A percentile compares a stretch with the other conserved stretches of the same genome.
Conservation (phyloP, 2,113 vertebrate species). For the Perca flavescens region DNA sequence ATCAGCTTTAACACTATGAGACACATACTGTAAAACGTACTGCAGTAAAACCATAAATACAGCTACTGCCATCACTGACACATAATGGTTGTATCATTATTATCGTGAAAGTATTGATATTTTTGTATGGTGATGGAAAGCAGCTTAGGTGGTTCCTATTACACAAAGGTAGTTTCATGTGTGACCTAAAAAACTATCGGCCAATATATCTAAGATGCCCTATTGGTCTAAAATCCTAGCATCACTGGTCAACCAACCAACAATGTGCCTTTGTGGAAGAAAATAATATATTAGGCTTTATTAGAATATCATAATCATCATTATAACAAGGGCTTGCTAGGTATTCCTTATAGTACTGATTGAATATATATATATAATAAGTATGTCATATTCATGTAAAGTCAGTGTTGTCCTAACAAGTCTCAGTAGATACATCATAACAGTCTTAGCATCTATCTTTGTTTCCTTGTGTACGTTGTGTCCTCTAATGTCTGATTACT, state of each 20-base stretch:
- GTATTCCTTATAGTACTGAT: background rate
- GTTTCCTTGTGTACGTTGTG: background rate
- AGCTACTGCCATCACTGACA: background rate
- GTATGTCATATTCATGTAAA: background rate
- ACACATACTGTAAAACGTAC: background rate
- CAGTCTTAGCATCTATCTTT: background rate
- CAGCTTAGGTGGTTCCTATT: background rate
- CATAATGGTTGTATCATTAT: background rate
- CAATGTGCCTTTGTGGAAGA: background rate
- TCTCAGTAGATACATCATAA: background rate
- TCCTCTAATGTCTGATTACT: background rate
- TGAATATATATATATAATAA: background rate
- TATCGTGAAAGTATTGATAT: background rate
- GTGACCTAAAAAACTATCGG: background rate
- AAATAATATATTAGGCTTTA: too few species aligned
- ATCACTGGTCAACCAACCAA: background rate
- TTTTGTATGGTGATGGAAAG: background rate
- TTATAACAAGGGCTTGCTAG: background rate
- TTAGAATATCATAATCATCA: background rate
- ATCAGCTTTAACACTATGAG: background rate
- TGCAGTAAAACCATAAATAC: constrained; percentile 20
- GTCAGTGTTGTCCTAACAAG: background rate
- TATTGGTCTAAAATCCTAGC: background rate
- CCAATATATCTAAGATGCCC: background rate
- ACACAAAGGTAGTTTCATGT: background rate